Percentiles rank a stretch among this genome's conserved stretches.
Conservation (phyloP, 1,140 invertebrate genomes). For the Holcopasites calliopsidis region DNA sequence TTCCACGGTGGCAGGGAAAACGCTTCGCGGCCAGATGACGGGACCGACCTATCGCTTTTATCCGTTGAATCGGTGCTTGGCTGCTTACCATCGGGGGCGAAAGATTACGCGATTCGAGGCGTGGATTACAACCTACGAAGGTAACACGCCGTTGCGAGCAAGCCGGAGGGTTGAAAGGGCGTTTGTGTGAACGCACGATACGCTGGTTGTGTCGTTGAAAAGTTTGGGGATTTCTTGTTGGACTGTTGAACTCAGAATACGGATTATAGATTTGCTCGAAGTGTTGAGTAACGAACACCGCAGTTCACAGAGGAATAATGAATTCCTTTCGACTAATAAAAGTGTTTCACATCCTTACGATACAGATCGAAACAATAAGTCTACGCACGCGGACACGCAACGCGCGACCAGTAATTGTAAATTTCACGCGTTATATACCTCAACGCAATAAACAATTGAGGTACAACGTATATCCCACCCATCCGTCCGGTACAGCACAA, state of each 20-base stretch:
- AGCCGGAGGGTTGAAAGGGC: neutral
- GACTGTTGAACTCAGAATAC: too few relatives aligned
- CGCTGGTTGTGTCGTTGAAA: neutral
- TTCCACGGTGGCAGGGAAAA: slow-evolving; percentile 23
- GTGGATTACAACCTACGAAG: neutral
- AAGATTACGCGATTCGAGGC: neutral
- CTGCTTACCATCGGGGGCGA: neutral
- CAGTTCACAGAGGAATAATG: too few relatives aligned
- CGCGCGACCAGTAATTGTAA: neutral
- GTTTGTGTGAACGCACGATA: too few relatives aligned
- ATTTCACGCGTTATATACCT: neutral
- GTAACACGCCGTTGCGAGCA: neutral
- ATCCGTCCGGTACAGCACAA: too few relatives aligned
- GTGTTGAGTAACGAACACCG: too few relatives aligned
- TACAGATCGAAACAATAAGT: too few relatives aligned
- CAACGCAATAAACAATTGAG: neutral
- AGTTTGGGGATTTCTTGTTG: too few relatives aligned
- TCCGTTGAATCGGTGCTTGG: neutral
- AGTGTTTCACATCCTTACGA: too few relatives aligned
- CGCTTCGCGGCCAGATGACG: slow-evolving; percentile 16
- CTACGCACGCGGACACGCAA: neutral
- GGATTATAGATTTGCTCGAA: too few relatives aligned
- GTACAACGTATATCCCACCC: neutral
- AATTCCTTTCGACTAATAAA: too few relatives aligned
- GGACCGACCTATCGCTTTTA: slow-evolving; percentile 8